A percentile compares a stretch with the other conserved stretches of the same genome.
Conservation (phyloP, 2,888 invertebrate species). For the Nephrotoma flavescens region DNA sequence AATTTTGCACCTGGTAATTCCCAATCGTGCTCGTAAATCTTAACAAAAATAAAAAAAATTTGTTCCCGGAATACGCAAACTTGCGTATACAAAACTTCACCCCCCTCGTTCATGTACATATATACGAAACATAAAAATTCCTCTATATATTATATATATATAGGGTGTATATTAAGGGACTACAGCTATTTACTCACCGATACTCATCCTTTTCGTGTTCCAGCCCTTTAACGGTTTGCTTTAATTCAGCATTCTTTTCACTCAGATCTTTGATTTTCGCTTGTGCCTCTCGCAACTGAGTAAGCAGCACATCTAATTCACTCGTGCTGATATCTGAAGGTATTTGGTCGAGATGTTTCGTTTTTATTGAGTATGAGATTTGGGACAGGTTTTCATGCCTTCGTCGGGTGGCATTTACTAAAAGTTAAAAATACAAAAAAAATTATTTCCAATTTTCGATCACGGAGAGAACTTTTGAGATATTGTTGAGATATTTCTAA, state of each 20-base stretch:
- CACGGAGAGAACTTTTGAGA: too few species aligned
- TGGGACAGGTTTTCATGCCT: background rate
- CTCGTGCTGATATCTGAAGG: background rate
- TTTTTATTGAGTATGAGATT: background rate
- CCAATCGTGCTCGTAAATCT: background rate
- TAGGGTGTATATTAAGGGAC: background rate
- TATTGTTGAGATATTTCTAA: too few species aligned
- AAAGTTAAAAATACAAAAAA: background rate
- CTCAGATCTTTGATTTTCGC: background rate
- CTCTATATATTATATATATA: background rate
- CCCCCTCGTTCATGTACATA: background rate
- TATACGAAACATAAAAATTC: background rate
- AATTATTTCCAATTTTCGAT: too few species aligned
- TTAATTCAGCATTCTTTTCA: background rate
- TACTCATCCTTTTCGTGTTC: background rate
- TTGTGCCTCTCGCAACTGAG: background rate
- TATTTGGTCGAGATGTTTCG: background rate
- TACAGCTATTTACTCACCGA: background rate
- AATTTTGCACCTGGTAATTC: background rate
- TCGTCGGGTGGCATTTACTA: background rate
- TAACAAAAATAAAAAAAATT: background rate
- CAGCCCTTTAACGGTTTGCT: background rate
- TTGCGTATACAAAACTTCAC: background rate
- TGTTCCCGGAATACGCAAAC: background rate
- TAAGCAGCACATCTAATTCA: background rate